Evolutionary conservation across 2,113 vertebrate genomes (phyloP).

Genomic region (Actenoides lindsayi): DNA sequence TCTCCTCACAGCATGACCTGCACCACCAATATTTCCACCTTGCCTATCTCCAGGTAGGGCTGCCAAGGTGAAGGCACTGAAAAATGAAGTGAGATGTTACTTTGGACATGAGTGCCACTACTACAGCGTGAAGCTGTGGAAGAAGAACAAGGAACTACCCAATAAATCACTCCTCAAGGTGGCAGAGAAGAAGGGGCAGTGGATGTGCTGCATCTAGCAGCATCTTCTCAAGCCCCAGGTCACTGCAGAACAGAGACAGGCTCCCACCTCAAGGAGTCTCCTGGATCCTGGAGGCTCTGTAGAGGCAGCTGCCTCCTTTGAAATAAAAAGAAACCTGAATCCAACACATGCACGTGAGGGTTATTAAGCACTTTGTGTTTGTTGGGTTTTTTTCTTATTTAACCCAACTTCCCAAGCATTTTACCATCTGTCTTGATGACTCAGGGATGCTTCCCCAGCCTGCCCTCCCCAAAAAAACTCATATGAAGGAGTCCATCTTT

Average conservation of each 20-base stretch:
- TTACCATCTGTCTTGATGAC: not conserved
- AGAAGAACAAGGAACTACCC: not conserved
- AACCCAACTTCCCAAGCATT: not conserved
- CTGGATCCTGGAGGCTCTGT: not conserved
- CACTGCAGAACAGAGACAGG: not conserved
- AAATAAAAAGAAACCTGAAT: not conserved
- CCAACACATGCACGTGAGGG: no score
- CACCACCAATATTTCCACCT: accelerated
- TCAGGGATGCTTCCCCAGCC: not conserved
- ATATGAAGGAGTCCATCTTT: not conserved
- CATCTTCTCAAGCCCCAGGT: not conserved
- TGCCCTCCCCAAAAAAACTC: not conserved
- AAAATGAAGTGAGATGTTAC: not conserved
- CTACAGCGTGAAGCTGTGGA: not conserved
- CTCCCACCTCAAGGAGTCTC: not conserved
- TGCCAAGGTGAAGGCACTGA: not conserved
- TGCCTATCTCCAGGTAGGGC: not conserved
- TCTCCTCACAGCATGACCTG: not conserved
- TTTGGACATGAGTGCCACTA: not conserved
- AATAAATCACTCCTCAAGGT: not conserved
- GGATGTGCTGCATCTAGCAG: accelerated
- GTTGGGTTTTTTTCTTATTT: not conserved
- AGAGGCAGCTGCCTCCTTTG: not conserved
- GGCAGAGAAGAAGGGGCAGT: not conserved
- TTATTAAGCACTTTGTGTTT: not conserved